Percentiles rank a stretch among this genome's conserved stretches.
Evolutionary conservation across 2,113 vertebrate genomes (phyloP).

Genomic region (Penelope pileata): DNA sequence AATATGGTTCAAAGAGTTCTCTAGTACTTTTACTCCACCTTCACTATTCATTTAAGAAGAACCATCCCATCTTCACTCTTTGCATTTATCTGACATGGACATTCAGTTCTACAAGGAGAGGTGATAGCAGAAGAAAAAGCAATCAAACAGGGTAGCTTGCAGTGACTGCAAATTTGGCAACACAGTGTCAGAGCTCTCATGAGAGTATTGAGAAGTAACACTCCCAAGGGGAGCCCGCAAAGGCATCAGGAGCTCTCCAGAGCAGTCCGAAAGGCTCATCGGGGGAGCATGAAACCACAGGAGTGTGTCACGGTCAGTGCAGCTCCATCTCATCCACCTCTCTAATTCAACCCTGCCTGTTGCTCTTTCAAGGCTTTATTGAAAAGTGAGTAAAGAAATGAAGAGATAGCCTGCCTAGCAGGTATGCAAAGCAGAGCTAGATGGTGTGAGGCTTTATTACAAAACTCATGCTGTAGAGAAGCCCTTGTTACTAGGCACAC

Average conservation of each 20-base stretch:
- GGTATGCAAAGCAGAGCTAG: no score
- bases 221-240: background rate
- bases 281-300: background rate
- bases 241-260: background rate
- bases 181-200: fast-evolving
- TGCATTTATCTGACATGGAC: fast-evolving
- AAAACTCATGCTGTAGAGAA: background rate
- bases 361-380: slow-evolving; percentile 18
- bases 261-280: background rate
- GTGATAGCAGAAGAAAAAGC: background rate
- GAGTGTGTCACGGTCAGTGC: no score
- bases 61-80: background rate
- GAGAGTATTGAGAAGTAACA: background rate
- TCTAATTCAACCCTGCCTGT: no score
- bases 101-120: background rate
- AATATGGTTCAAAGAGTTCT: background rate
- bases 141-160: fast-evolving
- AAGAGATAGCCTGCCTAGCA: slow-evolving; percentile 27
- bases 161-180: background rate
- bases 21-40: background rate
- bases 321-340: background rate
- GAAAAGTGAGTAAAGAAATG: slow-evolving; percentile 28
- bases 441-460: no score
- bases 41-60: background rate
- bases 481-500: background rate